phyloP scores from a whole-genome alignment of 2,888 invertebrate genomes.

The Drosophila kuntzei region DNA sequence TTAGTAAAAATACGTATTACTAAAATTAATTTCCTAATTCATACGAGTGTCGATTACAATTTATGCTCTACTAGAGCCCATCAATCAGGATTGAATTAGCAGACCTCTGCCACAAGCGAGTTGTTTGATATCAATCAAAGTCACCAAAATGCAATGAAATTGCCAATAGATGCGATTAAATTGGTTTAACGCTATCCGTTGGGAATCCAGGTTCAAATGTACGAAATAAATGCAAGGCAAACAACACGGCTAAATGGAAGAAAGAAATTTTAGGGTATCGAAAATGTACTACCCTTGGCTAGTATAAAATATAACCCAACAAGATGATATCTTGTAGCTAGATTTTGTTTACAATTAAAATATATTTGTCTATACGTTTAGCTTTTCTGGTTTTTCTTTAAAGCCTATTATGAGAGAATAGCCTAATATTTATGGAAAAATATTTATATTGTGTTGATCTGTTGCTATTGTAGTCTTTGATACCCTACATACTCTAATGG shows the following conservation, averaged over 20 bases:
- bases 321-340: background rate
- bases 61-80: slow-evolving; percentile 24
- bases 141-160: slow-evolving; percentile 43
- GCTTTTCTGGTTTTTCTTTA: too few relatives aligned
- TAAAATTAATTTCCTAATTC: slow-evolving; percentile 20
- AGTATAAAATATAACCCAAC: background rate
- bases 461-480: background rate
- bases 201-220: background rate
- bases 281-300: background rate
- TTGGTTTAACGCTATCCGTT: slow-evolving; percentile 45
- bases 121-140: slow-evolving; percentile 60
- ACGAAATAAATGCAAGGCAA: background rate
- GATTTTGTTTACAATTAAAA: too few relatives aligned
- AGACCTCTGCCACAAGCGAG: slow-evolving; percentile 18
- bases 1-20: background rate
- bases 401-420: too few relatives aligned
- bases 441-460: background rate
- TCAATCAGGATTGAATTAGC: slow-evolving; percentile 59
- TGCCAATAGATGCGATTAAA: slow-evolving; percentile 29
- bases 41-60: slow-evolving; percentile 12
- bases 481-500: background rate
- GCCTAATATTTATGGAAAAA: background rate
- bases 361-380: too few relatives aligned
- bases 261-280: too few relatives aligned
- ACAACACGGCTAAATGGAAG: background rate